Conservation (phyloP, 1,140 invertebrate species). For the Papilio dardanus region DNA sequence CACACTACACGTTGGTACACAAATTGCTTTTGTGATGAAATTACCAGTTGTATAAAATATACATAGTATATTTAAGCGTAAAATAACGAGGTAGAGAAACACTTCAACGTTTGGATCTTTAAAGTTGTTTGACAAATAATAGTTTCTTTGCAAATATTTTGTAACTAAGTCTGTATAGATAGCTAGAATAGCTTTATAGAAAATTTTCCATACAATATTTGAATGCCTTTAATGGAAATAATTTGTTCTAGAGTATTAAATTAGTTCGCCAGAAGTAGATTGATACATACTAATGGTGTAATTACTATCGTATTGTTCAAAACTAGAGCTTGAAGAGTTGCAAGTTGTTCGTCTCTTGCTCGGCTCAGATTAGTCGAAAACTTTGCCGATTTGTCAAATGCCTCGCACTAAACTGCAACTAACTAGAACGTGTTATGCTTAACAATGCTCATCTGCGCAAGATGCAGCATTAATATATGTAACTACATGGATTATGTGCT, state of each 20-base stretch:
- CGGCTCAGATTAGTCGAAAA: slow-evolving; percentile 58
- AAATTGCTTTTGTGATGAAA: slow-evolving; percentile 49
- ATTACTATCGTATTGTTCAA: slow-evolving; percentile 44
- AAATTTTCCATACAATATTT: too few relatives aligned
- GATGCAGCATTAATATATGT: slow-evolving; percentile 28
- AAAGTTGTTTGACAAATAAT: too few relatives aligned
- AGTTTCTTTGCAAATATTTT: too few relatives aligned
- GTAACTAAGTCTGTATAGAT: background rate
- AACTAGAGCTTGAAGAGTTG: slow-evolving; percentile 48
- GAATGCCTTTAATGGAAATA: too few relatives aligned
- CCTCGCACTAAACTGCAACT: slow-evolving; percentile 27
- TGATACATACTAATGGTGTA: slow-evolving; percentile 31
- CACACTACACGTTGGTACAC: slow-evolving; percentile 49
- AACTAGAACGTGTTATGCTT: slow-evolving; percentile 28
- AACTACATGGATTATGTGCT: slow-evolving; percentile 4
- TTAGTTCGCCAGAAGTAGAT: background rate
- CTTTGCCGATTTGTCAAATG: slow-evolving; percentile 58
- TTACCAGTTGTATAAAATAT: slow-evolving; percentile 32
- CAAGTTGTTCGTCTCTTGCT: slow-evolving; percentile 52
- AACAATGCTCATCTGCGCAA: slow-evolving; percentile 27
- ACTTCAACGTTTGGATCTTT: background rate
- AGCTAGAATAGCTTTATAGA: too few relatives aligned
- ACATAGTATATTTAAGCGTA: background rate
- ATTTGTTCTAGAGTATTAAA: background rate
- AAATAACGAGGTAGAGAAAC: background rate